Percentiles rank a stretch among this genome's conserved stretches.
phyloP scores from a whole-genome alignment of 1,140 invertebrate genomes.

The Drosophila kurseongensis region DNA sequence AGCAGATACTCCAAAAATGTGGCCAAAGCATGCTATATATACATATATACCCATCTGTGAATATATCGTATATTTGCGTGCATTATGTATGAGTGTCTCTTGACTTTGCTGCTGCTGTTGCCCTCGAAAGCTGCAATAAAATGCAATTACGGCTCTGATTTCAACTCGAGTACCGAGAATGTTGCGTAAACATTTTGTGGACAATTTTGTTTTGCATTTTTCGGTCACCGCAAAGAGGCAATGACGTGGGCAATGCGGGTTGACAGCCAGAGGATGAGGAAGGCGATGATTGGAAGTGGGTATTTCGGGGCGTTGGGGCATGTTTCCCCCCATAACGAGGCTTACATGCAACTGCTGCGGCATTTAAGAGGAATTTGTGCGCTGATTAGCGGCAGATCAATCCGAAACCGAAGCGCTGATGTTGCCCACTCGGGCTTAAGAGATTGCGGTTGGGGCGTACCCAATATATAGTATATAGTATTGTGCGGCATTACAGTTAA shows the following conservation, averaged over 20 bases:
- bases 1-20: slow-evolving; percentile 40
- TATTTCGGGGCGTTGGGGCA: slow-evolving; percentile 14
- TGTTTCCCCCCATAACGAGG: slow-evolving; percentile 27
- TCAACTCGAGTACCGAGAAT: slow-evolving; percentile 36
- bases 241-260: slow-evolving; percentile 14
- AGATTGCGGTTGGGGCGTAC: slow-evolving; percentile 50
- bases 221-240: slow-evolving; percentile 41
- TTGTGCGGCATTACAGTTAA: slow-evolving; percentile 27
- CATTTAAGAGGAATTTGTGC: slow-evolving; percentile 73
- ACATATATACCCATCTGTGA: slow-evolving; percentile 13
- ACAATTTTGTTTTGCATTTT: slow-evolving; percentile 69
- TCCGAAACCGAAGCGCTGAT: slow-evolving; percentile 36
- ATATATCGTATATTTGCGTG: slow-evolving; percentile 32
- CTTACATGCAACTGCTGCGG: slow-evolving; percentile 51
- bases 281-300: background rate
- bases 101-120: slow-evolving; percentile 35
- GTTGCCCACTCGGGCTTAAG: slow-evolving; percentile 52
- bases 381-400: slow-evolving; percentile 63
- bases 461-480: slow-evolving; percentile 10
- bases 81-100: slow-evolving; percentile 41
- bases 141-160: slow-evolving; percentile 74
- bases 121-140: slow-evolving; percentile 57
- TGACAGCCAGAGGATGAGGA: background rate
- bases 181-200: slow-evolving; percentile 73
- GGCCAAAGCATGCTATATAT: slow-evolving; percentile 16